A percentile compares a stretch with the other conserved stretches of the same genome.
These are phyloP conservation scores for Dinocampus coccinellae DNA, from an alignment of 2,888 invertebrate species.

Conservation along the genomic window DNA sequence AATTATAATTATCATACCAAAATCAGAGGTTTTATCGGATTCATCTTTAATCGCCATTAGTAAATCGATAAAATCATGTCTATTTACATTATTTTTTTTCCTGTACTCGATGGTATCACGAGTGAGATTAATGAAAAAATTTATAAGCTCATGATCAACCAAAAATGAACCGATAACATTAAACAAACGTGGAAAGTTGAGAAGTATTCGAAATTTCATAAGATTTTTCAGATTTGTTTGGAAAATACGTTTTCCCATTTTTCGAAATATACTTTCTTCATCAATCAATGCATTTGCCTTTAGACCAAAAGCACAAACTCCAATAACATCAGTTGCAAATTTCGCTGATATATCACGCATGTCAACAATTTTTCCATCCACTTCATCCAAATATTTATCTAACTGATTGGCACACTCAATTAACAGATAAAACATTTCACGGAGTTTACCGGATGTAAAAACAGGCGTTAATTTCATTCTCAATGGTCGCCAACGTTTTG, in stretches of 20 bases:
- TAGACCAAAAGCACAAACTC: conserved; percentile 65
- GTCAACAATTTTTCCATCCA: conserved; percentile 37
- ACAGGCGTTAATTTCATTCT: conserved; percentile 71
- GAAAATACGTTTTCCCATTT: conserved; percentile 57
- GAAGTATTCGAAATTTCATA: not conserved
- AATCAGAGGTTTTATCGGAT: conserved; percentile 1
- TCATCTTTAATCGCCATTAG: conserved; percentile 59
- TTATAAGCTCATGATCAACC: conserved; percentile 44
- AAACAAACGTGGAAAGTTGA: conserved; percentile 46
- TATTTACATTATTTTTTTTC: conserved; percentile 60
- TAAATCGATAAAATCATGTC: conserved; percentile 69
- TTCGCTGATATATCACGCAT: conserved; percentile 53
- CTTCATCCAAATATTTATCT: conserved; percentile 64
- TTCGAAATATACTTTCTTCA: conserved; percentile 56
- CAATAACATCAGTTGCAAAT: conserved; percentile 66
- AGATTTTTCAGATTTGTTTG: conserved; percentile 43
- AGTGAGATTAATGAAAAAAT: conserved; percentile 60
- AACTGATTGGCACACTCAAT: conserved; percentile 68
- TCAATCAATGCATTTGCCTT: conserved; percentile 57
- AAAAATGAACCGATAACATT: conserved; percentile 39
- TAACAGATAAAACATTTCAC: conserved; percentile 71
- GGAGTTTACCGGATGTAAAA: conserved; percentile 71
- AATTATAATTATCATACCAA: conserved; percentile 22
- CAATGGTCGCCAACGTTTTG: conserved; percentile 71
- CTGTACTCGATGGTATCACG: conserved; percentile 63